Percentiles rank a stretch among this genome's conserved stretches.
Conservation (phyloP, 2,113 vertebrate genomes). For the Ailuropoda melanoleuca region DNA sequence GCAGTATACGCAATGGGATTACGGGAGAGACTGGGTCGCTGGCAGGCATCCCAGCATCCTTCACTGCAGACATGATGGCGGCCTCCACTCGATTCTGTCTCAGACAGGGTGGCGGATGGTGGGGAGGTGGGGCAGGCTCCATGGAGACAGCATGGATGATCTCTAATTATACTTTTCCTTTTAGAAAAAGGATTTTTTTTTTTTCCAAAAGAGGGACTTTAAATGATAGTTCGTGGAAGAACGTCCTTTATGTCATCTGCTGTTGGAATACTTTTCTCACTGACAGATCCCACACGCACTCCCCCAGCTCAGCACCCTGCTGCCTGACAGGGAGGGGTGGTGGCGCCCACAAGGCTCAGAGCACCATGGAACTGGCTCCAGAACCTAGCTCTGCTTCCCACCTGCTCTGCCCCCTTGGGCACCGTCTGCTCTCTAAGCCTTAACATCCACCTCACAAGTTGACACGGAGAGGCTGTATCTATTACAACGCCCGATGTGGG, state of each 20-base stretch:
- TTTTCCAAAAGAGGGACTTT: constrained; percentile 33
- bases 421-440: neutral
- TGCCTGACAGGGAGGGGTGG: neutral
- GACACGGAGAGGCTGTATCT: neutral
- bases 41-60: constrained; percentile 33
- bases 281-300: neutral
- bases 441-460: neutral
- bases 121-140: neutral
- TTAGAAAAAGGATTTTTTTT: constrained; percentile 30
- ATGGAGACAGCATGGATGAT: constrained; percentile 30
- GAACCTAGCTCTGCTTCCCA: neutral
- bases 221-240: constrained; percentile 60
- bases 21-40: constrained; percentile 5
- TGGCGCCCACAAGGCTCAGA: neutral
- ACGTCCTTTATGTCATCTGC: constrained; percentile 44
- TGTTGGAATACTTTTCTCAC: neutral
- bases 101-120: neutral
- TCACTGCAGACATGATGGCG: constrained; percentile 20
- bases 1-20: neutral
- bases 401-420: neutral
- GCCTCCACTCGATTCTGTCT: neutral
- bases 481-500: neutral
- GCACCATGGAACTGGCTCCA: neutral
- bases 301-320: neutral
- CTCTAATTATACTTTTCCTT: constrained; percentile 71